These are phyloP conservation scores for Chloroclystis v-ata DNA, from an alignment of 2,888 invertebrate species.

Conservation along the genomic window DNA sequence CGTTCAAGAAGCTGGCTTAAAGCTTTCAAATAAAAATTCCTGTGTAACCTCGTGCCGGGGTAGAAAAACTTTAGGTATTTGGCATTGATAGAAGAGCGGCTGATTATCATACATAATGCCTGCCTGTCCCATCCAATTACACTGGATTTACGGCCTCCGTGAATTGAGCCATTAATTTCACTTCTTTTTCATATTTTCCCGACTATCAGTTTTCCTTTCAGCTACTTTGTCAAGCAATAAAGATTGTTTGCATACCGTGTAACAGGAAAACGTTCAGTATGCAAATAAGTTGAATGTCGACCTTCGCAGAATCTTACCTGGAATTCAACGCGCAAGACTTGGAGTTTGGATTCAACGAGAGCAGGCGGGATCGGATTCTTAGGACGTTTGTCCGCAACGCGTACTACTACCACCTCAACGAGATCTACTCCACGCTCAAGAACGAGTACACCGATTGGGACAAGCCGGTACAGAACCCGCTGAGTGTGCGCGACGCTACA, in stretches of 20 bases:
- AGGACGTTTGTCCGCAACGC: conserved; percentile 96
- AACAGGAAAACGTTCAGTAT: conserved; percentile 44
- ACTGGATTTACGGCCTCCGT: conserved; percentile 34
- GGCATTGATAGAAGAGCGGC: conserved; percentile 29
- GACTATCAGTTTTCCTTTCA: conserved; percentile 24
- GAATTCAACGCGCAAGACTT: conserved; percentile 90
- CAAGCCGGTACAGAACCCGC: conserved; percentile 89
- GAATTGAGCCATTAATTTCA: conserved; percentile 37
- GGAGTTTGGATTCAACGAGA: conserved; percentile 95
- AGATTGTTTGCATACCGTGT: conserved; percentile 28
- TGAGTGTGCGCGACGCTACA: conserved; percentile 90
- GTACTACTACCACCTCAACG: conserved; percentile 95
- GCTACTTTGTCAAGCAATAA: conserved; percentile 25
- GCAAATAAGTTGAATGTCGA: conserved; percentile 45
- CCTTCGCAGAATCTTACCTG: conserved; percentile 85
- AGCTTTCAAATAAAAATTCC: conserved; percentile 21
- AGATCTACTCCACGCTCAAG: conserved; percentile 94
- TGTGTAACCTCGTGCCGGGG: conserved; percentile 11
- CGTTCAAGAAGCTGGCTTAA: conserved; percentile 17
- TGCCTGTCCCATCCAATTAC: conserved; percentile 36
- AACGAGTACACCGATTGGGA: conserved; percentile 99
- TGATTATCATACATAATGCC: conserved; percentile 32
- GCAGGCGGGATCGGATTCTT: conserved; percentile 89
- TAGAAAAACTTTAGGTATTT: conserved; percentile 25
- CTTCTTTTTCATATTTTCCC: conserved; percentile 29